Conservation (phyloP, 2,888 invertebrate genomes). For the Drosophila recens region DNA sequence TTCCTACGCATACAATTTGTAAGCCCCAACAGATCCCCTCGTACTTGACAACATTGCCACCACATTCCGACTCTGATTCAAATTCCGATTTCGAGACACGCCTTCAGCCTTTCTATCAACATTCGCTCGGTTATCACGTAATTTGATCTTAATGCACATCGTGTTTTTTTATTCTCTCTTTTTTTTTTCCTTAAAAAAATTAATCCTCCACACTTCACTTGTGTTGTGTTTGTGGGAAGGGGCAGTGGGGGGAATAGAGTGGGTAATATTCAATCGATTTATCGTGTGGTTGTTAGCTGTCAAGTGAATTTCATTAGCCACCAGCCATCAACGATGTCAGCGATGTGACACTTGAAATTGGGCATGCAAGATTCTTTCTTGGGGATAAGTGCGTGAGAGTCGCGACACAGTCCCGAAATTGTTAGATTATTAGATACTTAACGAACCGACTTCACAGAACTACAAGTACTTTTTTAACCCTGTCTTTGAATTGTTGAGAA, state of each 20-base stretch:
- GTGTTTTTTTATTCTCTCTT: slow-evolving; percentile 67
- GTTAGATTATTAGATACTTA: slow-evolving; percentile 30
- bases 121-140: slow-evolving; percentile 69
- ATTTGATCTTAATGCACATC: slow-evolving; percentile 79
- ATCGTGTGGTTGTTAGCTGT: slow-evolving; percentile 74
- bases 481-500: background rate
- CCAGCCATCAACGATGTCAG: slow-evolving; percentile 58
- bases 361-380: slow-evolving; percentile 67
- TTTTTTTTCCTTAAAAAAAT: slow-evolving; percentile 47
- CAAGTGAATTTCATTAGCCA: slow-evolving; percentile 70
- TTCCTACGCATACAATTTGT: slow-evolving; percentile 63
- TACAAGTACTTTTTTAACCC: slow-evolving; percentile 1
- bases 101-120: slow-evolving; percentile 40
- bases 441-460: slow-evolving; percentile 3
- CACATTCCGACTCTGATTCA: slow-evolving; percentile 44
- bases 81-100: slow-evolving; percentile 41
- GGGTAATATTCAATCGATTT: slow-evolving; percentile 75
- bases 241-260: background rate
- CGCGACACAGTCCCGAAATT: slow-evolving; percentile 15
- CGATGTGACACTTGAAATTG: slow-evolving; percentile 77
- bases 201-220: slow-evolving; percentile 63
- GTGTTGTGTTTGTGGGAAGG: slow-evolving; percentile 3
- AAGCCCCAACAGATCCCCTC: background rate
- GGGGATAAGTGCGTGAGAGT: slow-evolving; percentile 57
- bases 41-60: slow-evolving; percentile 43